Percentiles rank a stretch among this genome's conserved stretches.
These are phyloP conservation scores for Macquaria australasica DNA, from an alignment of 2,113 vertebrate genomes.

Conservation along the genomic window DNA sequence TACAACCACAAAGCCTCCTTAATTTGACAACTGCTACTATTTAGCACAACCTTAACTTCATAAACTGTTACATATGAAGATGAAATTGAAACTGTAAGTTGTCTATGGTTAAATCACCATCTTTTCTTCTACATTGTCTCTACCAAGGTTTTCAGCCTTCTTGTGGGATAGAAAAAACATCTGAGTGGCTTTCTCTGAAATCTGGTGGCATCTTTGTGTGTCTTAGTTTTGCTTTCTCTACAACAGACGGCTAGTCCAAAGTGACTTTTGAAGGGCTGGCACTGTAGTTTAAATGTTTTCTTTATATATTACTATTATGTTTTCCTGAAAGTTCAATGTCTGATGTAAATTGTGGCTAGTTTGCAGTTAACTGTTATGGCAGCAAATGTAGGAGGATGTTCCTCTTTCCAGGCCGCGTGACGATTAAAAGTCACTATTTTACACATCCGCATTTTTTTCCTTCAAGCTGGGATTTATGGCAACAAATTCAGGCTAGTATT, in stretches of 20 bases:
- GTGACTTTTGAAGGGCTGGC: background rate
- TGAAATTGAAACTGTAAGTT: background rate
- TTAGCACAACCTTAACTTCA: background rate
- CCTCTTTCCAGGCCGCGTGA: background rate
- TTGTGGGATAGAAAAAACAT: background rate
- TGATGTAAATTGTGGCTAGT: background rate
- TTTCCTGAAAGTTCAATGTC: background rate
- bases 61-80: background rate
- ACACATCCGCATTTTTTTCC: background rate
- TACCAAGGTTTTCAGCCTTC: too few relatives aligned
- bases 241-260: background rate
- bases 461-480: background rate
- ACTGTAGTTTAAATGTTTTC: background rate
- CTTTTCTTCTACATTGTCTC: background rate
- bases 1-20: background rate
- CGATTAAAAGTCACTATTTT: background rate
- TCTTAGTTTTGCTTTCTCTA: background rate
- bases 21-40: background rate
- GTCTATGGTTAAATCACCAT: background rate
- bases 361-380: background rate
- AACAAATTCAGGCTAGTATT: background rate
- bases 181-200: background rate
- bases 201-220: background rate
- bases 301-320: background rate
- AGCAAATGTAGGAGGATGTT: background rate